phyloP scores from a whole-genome alignment of 2,113 vertebrate genomes.

The Rhynchomys soricoides region DNA sequence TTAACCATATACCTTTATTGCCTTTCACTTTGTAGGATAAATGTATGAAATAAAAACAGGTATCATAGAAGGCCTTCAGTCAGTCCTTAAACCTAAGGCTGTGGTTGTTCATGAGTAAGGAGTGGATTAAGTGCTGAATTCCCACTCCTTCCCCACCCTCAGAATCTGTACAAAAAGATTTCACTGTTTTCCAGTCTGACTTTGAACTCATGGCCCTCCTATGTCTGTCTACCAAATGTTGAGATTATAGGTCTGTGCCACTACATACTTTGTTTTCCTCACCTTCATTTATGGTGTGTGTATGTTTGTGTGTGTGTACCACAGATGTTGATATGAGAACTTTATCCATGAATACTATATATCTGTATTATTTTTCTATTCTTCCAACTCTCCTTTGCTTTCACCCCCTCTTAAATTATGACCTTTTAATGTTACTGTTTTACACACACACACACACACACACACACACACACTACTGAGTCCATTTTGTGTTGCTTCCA shows the following conservation, averaged over 20 bases:
- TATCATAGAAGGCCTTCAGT: neutral
- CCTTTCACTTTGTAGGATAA: constrained; percentile 26
- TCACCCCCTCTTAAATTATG: neutral
- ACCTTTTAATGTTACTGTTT: neutral
- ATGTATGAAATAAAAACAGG: neutral
- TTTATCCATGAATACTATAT: neutral
- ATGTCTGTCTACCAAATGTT: neutral
- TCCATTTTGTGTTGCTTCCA: neutral
- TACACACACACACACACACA: neutral
- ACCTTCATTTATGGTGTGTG: neutral
- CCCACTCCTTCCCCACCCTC: neutral
- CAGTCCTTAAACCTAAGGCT: neutral
- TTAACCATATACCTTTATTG: neutral
- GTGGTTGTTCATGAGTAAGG: neutral
- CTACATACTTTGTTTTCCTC: neutral
- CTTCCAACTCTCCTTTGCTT: neutral
- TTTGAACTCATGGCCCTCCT: neutral
- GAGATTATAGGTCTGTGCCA: too few species aligned
- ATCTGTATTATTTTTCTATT: neutral
- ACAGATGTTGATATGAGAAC: neutral
- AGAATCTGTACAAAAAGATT: neutral
- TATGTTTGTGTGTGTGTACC: neutral
- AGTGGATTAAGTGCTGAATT: neutral
- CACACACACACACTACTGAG: neutral
- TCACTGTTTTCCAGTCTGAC: neutral